Evolutionary conservation across 2,113 vertebrate species (phyloP), one percentile per base, ranked within the genome.

Genomic region (Ariopsis seemanni): DNA sequence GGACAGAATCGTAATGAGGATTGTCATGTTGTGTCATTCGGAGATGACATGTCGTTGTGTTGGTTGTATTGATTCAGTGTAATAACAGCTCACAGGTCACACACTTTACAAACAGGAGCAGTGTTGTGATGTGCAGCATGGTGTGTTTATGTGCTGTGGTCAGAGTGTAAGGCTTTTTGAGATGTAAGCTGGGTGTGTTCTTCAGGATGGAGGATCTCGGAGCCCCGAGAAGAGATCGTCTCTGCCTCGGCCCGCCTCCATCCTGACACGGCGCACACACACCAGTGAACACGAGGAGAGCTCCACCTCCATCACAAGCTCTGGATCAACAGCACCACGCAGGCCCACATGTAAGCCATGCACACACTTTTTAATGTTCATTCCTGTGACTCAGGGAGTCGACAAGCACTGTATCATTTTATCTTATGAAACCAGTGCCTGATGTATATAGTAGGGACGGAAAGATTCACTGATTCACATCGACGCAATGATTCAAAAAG

Each of bases 221-320:
- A 99, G 98, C 91, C 98, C 98, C 0, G 97, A 97, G 88, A 99
- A 98, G 90, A 96, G 96, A 80, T 97, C 97, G 12, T 97, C 98
- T 48, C 92, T 98, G 79, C 97, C 97, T 0, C 95, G 97, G 83
- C 97, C 98, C 52, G 96, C 96, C 71, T 97, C 97, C 0, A 97
- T 97, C 84, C 95, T 98, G 78, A 96, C 95, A 88, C 95, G 97
- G 88, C 97, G 96, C 57, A 94, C 95, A 2, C 90, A 93, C 67
- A 95, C 96, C 5, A 94, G 94, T 62, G 97, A 97, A 52, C 94
- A 95, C 0, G 98, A 99, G 62, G 98, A 99, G 90, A 98, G 96
- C 87, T 98, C 98, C 77, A 96, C 98, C 86, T 97, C 98, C 88
- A 96, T 98, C 92, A 99, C 97, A 88, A 93, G 97, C 83, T 97